Base-by-base conservation (phyloP, 2,888 invertebrate genomes). In the Dolichomitus sp. region DNA sequence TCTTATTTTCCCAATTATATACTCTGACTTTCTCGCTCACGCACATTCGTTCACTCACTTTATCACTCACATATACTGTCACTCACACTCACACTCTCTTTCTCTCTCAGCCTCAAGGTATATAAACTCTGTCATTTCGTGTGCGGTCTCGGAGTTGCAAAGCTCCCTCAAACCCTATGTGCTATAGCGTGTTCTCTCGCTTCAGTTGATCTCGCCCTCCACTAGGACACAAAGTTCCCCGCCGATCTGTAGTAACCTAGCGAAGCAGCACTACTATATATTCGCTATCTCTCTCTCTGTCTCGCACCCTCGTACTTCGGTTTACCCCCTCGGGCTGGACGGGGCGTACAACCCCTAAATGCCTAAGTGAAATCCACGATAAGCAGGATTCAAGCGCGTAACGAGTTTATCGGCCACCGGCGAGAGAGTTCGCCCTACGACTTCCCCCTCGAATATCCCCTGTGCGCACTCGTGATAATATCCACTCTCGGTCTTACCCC, bases 381-480 rank as follows among this genome's bases (percentile, higher is more conserved):
- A 92, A 92, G 91, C 91, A 90, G 89, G 90, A 91, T 91, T 90
- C 90, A 88, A 87, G 85, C 89, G 87, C 90, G 90, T 92, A 92
- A 92, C 92, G 90, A 92, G 92, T 91, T 92, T 91, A 92, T 92
- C 91, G 91, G 84, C 78, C 82, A 75, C 75, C 79, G 79, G 72
- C 72, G 70, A 65, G 70, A 65, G 66, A 72, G 57, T 70, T 59
- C 70, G 48, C 83, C 75, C 77, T 50, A 45, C 50, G 61, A 61
- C 50, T 59, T 72, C 76, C 63, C 48, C 48, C 45, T 37, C 50
- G 42, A 48, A 78, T 74, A 65, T 65, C 45, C 70, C 59, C 30
- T n/a, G 14, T 30, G 12, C 30, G 6, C 57, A 33, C 19, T 40
- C 61, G 37, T 37, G 37, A 74, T 63, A 61, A 80, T 61, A 70